A percentile compares a stretch with the other conserved stretches of the same genome.
Conservation (phyloP, 2,888 invertebrate genomes). For the Abrostola tripartita region DNA sequence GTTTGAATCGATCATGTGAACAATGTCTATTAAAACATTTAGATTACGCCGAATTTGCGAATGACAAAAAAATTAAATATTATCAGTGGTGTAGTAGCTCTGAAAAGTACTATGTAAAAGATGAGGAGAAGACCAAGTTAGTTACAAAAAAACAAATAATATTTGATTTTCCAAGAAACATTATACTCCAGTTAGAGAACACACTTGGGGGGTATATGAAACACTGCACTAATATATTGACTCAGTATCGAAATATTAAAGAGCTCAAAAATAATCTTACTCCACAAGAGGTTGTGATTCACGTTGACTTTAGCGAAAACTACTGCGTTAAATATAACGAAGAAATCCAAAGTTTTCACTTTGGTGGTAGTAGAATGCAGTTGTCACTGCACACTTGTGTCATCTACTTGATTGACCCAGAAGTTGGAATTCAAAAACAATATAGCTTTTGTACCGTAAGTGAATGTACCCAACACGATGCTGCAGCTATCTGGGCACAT, state of each 20-base stretch:
- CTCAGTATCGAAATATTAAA: slow-evolving; percentile 4
- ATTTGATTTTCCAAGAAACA: background rate
- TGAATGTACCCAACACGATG: slow-evolving; percentile 32
- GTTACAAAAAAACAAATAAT: slow-evolving; percentile 6
- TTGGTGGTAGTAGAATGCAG: slow-evolving; percentile 56
- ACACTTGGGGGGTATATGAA: slow-evolving; percentile 6
- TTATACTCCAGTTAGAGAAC: slow-evolving; percentile 7
- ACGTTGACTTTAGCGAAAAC: slow-evolving; percentile 32
- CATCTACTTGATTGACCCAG: slow-evolving; percentile 6
- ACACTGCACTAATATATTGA: slow-evolving; percentile 5
- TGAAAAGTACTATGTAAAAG: slow-evolving; percentile 9
- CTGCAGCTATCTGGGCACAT: slow-evolving; percentile 46
- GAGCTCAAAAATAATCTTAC: slow-evolving; percentile 2
- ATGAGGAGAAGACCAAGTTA: slow-evolving; percentile 3
- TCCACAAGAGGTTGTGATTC: slow-evolving; percentile 18
- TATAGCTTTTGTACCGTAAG: slow-evolving; percentile 6
- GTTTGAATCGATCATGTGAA: slow-evolving; percentile 1
- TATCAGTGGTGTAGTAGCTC: slow-evolving; percentile 6
- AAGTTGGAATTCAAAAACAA: slow-evolving; percentile 11
- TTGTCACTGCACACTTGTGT: slow-evolving; percentile 63
- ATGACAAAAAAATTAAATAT: slow-evolving; percentile 7
- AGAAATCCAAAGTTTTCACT: slow-evolving; percentile 33
- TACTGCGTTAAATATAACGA: slow-evolving; percentile 23
- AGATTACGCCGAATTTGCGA: background rate
- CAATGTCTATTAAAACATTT: slow-evolving; percentile 1